phyloP scores from a whole-genome alignment of 2,888 invertebrate species.

The Anodontia alba region DNA sequence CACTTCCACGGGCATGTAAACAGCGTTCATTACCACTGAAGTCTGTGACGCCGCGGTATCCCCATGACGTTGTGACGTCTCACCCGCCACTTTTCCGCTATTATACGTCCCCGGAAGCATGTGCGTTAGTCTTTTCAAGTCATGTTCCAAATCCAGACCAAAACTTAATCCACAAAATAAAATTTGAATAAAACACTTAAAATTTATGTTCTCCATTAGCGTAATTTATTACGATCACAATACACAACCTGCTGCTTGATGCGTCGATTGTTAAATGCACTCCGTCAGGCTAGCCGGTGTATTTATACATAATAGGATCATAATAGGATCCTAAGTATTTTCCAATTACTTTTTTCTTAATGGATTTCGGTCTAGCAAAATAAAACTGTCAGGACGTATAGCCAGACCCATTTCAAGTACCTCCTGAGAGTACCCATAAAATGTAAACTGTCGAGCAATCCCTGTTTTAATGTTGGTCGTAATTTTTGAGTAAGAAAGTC shows the following conservation, averaged over 20 bases:
- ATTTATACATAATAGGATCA: slow-evolving; percentile 11
- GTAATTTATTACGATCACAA: neutral
- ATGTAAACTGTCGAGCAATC: neutral
- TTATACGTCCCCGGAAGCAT: slow-evolving; percentile 65
- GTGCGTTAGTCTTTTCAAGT: slow-evolving; percentile 56
- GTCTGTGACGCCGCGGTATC: slow-evolving; percentile 14
- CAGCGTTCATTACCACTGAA: slow-evolving; percentile 53
- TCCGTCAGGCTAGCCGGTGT: slow-evolving; percentile 14
- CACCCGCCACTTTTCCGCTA: slow-evolving; percentile 49
- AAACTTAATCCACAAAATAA: slow-evolving; percentile 25
- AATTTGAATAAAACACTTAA: slow-evolving; percentile 15
- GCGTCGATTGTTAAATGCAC: neutral
- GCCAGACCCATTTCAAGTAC: neutral
- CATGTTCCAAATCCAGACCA: slow-evolving; percentile 51
- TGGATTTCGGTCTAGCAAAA: neutral
- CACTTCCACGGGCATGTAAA: slow-evolving; percentile 66
- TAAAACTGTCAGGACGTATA: slow-evolving; percentile 1
- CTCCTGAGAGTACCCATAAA: neutral
- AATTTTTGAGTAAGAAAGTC: neutral
- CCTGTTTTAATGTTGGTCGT: neutral
- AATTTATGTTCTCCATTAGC: neutral
- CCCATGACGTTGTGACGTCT: slow-evolving; percentile 27
- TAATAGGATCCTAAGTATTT: slow-evolving; percentile 12
- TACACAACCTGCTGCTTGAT: neutral
- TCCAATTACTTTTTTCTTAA: slow-evolving; percentile 13